A percentile compares a stretch with the other conserved stretches of the same genome.
Conservation (phyloP, 1,140 invertebrate species). For the Drosophila orena region DNA sequence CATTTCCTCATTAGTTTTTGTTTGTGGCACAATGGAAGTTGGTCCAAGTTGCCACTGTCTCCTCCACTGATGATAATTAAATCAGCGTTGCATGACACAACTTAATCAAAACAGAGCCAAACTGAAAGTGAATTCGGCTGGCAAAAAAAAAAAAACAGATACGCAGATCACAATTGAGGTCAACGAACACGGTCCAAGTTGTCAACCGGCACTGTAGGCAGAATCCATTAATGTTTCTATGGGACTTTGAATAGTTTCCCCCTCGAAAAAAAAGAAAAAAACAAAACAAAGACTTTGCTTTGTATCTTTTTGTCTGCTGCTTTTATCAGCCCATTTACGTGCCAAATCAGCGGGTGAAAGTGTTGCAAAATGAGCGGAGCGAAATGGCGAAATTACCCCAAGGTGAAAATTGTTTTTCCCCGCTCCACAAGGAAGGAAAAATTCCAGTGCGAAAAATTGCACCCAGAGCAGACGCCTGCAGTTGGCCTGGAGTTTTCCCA, state of each 20-base stretch:
- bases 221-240: slow-evolving; percentile 41
- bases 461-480: slow-evolving; percentile 13
- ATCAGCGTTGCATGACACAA: slow-evolving; percentile 82
- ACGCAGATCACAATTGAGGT: slow-evolving; percentile 53
- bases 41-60: slow-evolving; percentile 24
- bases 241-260: slow-evolving; percentile 58
- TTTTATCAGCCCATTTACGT: slow-evolving; percentile 77
- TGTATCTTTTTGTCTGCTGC: slow-evolving; percentile 35
- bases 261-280: slow-evolving; percentile 25
- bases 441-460: slow-evolving; percentile 23
- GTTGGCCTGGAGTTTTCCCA: slow-evolving; percentile 57
- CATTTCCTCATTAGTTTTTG: slow-evolving; percentile 74
- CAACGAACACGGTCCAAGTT: slow-evolving; percentile 65
- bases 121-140: slow-evolving; percentile 75
- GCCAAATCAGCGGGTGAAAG: slow-evolving; percentile 80
- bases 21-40: slow-evolving; percentile 57
- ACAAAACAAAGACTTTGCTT: slow-evolving; percentile 29
- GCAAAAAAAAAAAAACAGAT: slow-evolving; percentile 30
- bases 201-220: slow-evolving; percentile 54
- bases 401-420: slow-evolving; percentile 70
- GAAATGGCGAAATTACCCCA: slow-evolving; percentile 38
- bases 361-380: slow-evolving; percentile 66
- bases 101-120: slow-evolving; percentile 75
- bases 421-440: slow-evolving; percentile 37
- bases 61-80: slow-evolving; percentile 70